Percentiles rank a stretch among this genome's conserved stretches.
These are phyloP conservation scores for Blera fallax DNA, from an alignment of 2,888 invertebrate genomes.

Conservation along the genomic window DNA sequence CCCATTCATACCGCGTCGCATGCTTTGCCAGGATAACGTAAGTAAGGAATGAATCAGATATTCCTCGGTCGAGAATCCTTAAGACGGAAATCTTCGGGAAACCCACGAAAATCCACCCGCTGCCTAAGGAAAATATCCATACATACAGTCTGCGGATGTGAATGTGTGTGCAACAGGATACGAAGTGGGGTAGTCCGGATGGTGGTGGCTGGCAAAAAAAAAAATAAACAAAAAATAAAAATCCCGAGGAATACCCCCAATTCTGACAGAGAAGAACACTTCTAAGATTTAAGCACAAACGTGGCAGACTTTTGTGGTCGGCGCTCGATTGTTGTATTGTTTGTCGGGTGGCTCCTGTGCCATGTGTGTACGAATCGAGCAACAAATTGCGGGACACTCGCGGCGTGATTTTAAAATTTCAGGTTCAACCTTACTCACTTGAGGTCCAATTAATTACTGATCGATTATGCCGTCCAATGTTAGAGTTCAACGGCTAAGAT, in stretches of 20 bases:
- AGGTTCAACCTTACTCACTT: conserved; percentile 10
- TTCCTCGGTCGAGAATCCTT: conserved; percentile 48
- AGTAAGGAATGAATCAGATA: conserved; percentile 60
- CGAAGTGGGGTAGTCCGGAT: conserved; percentile 63
- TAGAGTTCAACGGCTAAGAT: conserved; percentile 40
- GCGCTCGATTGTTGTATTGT: not conserved
- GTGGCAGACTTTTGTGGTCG: conserved; percentile 12
- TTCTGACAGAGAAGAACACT: conserved; percentile 20
- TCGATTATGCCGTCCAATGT: conserved; percentile 13
- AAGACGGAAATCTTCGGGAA: conserved; percentile 64
- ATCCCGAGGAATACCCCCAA: conserved; percentile 12
- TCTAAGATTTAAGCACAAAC: conserved; percentile 32
- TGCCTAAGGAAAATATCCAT: conserved; percentile 18
- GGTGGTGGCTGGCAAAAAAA: conserved; percentile 20
- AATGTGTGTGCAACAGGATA: conserved; percentile 71
- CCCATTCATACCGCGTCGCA: conserved; percentile 48
- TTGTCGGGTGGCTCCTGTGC: not conserved
- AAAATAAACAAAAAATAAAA: too few relatives aligned
- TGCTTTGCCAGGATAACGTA: conserved; percentile 41
- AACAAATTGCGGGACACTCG: conserved; percentile 14
- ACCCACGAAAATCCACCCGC: conserved; percentile 47
- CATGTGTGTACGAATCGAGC: not conserved
- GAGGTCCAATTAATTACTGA: conserved; percentile 58
- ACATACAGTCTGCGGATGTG: conserved; percentile 45
- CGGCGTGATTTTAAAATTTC: conserved; percentile 5